These are phyloP conservation scores for Caenorhabditis auriculariae DNA, from an alignment of 2,888 invertebrate genomes.

Conservation along the genomic window DNA sequence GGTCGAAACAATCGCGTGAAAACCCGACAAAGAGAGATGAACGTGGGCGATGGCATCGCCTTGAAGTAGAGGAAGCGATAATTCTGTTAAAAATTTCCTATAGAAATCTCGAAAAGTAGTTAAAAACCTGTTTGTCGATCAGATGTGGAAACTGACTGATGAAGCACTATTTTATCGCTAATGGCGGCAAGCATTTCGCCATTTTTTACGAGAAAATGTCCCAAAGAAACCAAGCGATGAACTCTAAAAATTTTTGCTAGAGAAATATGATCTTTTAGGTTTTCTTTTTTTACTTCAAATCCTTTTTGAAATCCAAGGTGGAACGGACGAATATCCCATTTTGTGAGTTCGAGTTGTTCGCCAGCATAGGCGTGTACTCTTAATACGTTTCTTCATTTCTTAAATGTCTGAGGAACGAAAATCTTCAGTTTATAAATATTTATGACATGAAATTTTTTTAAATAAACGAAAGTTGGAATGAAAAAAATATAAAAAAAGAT, in stretches of 20 bases:
- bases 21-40: slow-evolving; percentile 51
- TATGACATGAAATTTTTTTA: background rate
- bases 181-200: slow-evolving; percentile 30
- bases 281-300: slow-evolving; percentile 24
- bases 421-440: background rate
- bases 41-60: slow-evolving; percentile 42
- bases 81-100: slow-evolving; percentile 24
- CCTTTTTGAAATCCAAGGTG: slow-evolving; percentile 28
- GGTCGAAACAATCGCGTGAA: slow-evolving; percentile 50
- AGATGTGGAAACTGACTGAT: slow-evolving; percentile 11
- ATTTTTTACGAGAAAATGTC: slow-evolving; percentile 25
- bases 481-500: background rate
- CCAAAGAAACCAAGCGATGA: slow-evolving; percentile 5
- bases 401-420: no score
- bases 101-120: background rate
- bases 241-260: slow-evolving; percentile 4
- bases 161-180: slow-evolving; percentile 14
- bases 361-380: background rate
- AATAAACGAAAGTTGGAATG: background rate
- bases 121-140: slow-evolving; percentile 16
- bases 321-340: slow-evolving; percentile 36
- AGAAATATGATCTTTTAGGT: background rate
- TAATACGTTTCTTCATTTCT: no score
- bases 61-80: slow-evolving; percentile 34
- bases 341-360: slow-evolving; percentile 1